phyloP scores from a whole-genome alignment of 2,113 vertebrate species.

The Catagonus wagneri region DNA sequence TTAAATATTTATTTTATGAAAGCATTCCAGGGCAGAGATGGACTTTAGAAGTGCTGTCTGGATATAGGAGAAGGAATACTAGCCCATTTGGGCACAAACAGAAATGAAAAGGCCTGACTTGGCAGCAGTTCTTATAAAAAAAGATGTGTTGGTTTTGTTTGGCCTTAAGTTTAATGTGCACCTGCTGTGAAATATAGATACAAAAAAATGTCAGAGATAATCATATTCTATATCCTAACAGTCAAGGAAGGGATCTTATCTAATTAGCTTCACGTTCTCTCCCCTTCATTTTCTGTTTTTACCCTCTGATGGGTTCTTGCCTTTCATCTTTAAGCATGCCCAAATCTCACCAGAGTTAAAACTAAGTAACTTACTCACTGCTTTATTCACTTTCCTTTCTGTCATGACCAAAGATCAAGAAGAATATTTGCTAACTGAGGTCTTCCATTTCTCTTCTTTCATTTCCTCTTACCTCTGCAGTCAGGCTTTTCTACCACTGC shows the following conservation, averaged over 20 bases:
- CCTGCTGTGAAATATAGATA: not conserved
- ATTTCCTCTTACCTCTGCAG: not conserved
- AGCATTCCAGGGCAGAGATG: not conserved
- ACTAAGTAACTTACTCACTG: not conserved
- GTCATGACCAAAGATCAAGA: not conserved
- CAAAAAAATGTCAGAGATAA: not conserved
- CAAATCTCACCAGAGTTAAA: not conserved
- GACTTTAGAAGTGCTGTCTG: not conserved
- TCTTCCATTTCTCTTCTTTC: not conserved
- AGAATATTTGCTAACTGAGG: not conserved
- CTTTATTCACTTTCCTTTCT: not conserved
- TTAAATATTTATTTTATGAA: not conserved
- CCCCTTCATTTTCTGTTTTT: not conserved
- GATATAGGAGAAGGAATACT: not conserved
- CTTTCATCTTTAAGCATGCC: not conserved
- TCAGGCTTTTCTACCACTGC: not conserved
- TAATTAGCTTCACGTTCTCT: not conserved
- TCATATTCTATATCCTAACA: not conserved
- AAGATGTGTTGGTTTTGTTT: not conserved
- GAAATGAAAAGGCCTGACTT: not conserved
- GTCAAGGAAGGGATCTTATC: not conserved
- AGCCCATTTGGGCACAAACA: not conserved
- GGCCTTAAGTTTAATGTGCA: not conserved
- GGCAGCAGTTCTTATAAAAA: not conserved
- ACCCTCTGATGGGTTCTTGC: not conserved